These are phyloP conservation scores for Ganaspis brasiliensis DNA, from an alignment of 2,888 invertebrate species.

Conservation along the genomic window DNA sequence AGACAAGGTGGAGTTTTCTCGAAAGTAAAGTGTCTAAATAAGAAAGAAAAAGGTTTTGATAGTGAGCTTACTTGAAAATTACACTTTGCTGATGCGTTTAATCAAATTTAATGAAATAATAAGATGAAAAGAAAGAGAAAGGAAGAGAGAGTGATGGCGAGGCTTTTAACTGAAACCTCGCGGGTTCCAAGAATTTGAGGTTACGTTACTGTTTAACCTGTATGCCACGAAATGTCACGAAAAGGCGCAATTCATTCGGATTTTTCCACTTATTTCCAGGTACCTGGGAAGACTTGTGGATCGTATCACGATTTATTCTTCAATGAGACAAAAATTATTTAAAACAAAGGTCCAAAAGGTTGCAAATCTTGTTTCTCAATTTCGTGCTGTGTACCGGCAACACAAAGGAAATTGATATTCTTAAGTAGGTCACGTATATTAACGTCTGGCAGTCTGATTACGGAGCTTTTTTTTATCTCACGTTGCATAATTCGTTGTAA, in stretches of 20 bases:
- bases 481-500: conserved; percentile 75
- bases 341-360: neutral
- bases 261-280: conserved; percentile 15
- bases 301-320: neutral
- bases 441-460: conserved; percentile 69
- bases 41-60: neutral
- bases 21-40: no score
- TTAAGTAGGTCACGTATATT: conserved; percentile 77
- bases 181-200: conserved; percentile 12
- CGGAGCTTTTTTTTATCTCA: conserved; percentile 66
- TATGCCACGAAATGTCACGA: conserved; percentile 16
- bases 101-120: conserved; percentile 25
- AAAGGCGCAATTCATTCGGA: conserved; percentile 36
- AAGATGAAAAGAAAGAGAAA: conserved; percentile 24
- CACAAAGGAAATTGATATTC: neutral
- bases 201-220: conserved; percentile 37
- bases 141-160: conserved; percentile 1
- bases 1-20: neutral
- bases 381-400: neutral
- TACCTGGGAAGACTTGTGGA: neutral
- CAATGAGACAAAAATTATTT: neutral
- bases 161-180: neutral
- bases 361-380: neutral
- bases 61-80: neutral
- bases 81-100: neutral